Evolutionary conservation across 2,888 invertebrate species (phyloP).

Genomic region (Caenorhabditis doughertyi): DNA sequence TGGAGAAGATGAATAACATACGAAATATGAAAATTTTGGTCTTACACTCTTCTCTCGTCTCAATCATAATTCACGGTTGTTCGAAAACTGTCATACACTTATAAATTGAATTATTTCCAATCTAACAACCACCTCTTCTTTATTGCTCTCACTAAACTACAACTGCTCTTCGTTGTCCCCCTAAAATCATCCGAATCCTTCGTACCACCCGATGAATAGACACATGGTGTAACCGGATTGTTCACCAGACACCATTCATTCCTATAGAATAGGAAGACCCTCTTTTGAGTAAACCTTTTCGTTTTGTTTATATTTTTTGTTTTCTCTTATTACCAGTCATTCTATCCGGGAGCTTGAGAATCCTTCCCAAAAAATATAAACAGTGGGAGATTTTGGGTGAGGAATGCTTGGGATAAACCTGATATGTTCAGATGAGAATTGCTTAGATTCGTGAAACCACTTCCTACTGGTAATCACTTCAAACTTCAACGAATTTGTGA

Average conservation of each 20-base stretch:
- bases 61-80: no score
- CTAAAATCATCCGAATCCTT: background rate
- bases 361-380: conserved; percentile 6
- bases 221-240: conserved; percentile 50
- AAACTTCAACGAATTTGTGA: no score
- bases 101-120: background rate
- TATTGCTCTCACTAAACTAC: background rate
- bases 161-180: background rate
- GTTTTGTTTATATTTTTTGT: conserved; percentile 20
- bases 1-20: background rate
- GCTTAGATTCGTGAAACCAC: no score
- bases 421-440: background rate
- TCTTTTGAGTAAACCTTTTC: conserved; percentile 12
- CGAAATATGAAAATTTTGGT: no score
- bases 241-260: conserved; percentile 31
- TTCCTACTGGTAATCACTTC: no score
- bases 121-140: background rate
- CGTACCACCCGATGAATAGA: background rate
- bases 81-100: background rate
- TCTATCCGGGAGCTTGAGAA: conserved; percentile 13
- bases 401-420: background rate
- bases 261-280: background rate
- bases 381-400: background rate
- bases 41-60: no score
- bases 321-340: conserved; percentile 32